Base-by-base conservation (phyloP, 2,888 invertebrate genomes). In the Troides aeacus region DNA sequence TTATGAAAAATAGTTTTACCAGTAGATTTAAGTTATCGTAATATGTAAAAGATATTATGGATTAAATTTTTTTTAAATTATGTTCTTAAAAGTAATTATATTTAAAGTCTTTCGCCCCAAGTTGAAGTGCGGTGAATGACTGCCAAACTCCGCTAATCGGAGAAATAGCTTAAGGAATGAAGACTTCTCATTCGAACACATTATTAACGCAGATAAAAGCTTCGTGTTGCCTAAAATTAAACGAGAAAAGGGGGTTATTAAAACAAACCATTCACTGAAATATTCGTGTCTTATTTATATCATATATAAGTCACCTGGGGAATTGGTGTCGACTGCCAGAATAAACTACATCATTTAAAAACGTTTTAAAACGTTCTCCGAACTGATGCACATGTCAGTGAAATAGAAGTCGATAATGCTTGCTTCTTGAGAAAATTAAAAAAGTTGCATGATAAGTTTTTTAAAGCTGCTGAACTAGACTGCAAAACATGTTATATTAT, bases 321-420 rank as follows among this genome's bases (percentile, higher is more conserved):
- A 88, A 87, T 88, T 89, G 88, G 76, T 72, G 78, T 74, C 75
- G 72, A 81, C 79, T 88, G 89, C 88, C 90, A 89, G 88, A 69
- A 71, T 73, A 79, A 73, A 83, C 86, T 84, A 86, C 76, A 85
- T 70, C 64, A 62, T 63, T 71, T 80, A 79, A 76, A 68, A 70
- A 68, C 72, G 71, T 70, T 72, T 71, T 72, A 66, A 70, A 76
- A 72, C 69, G 72, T 74, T 71, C 73, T 68, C 64, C 66, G 39
- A 76, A 72, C 70, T 71, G 74, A 75, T 74, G 74, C 75, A 74
- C 72, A 76, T 74, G 75, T 73, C 75, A 67, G 68, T 74, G 78
- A 74, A 78, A 78, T 75, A 66, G 71, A 74, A 77, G 76, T 73
- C 73, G 77, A 72, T 75, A 77, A 75, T 76, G 74, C 69, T 39